A percentile compares a stretch with the other conserved stretches of the same genome.
phyloP scores from a whole-genome alignment of 2,113 vertebrate species.

The Sprattus sprattus region DNA sequence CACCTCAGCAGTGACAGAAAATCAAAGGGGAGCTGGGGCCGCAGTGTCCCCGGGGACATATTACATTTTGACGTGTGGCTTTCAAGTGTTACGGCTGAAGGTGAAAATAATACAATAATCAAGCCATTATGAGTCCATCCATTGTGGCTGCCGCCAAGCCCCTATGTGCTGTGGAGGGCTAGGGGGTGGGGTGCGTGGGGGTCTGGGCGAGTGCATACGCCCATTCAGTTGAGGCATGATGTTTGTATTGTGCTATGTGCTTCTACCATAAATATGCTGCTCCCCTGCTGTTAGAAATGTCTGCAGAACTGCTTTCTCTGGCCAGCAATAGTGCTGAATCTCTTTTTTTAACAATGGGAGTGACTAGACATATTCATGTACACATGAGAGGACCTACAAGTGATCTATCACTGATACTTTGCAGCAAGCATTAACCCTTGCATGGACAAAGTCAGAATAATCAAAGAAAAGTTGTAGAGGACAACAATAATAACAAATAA shows the following conservation, averaged over 20 bases:
- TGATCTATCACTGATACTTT: background rate
- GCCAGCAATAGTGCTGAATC: background rate
- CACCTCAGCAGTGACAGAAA: conserved; percentile 51
- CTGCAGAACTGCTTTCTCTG: background rate
- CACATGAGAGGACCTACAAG: background rate
- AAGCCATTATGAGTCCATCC: conserved; percentile 44
- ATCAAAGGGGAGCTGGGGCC: conserved; percentile 47
- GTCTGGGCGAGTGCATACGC: background rate
- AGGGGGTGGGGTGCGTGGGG: background rate
- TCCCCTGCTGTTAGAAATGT: background rate
- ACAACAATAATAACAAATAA: no score
- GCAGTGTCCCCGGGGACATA: conserved; percentile 49
- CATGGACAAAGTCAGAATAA: no score
- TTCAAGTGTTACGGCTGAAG: conserved; percentile 48
- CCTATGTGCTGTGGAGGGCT: background rate
- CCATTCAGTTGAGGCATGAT: background rate
- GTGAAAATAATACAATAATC: conserved; percentile 53
- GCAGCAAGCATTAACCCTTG: no score
- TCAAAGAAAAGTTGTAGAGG: no score
- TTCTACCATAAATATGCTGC: background rate
- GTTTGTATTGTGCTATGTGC: background rate
- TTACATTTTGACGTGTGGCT: conserved; percentile 50
- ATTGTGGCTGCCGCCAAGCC: conserved; percentile 23
- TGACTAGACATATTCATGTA: background rate
- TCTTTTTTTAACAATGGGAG: background rate